These are phyloP conservation scores for Patella vulgata DNA, from an alignment of 1,140 invertebrate species.

Conservation along the genomic window DNA sequence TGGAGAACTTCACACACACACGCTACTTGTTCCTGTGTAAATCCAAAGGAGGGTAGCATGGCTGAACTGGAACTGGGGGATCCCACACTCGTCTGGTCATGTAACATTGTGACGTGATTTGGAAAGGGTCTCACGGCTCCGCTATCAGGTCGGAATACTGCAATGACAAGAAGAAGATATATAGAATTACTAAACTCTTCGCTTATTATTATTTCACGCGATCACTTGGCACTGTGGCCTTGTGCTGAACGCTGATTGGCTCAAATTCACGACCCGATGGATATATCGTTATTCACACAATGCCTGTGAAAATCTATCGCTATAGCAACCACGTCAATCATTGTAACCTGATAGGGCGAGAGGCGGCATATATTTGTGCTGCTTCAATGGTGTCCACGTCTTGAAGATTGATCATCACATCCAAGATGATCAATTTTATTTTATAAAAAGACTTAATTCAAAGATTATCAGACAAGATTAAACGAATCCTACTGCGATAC, in stretches of 20 bases:
- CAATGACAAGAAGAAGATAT: slow-evolving; percentile 43
- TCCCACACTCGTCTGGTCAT: slow-evolving; percentile 58
- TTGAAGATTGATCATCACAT: too few relatives aligned
- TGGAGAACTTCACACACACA: slow-evolving; percentile 98
- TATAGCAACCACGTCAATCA: slow-evolving; percentile 64
- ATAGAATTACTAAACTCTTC: slow-evolving; percentile 19
- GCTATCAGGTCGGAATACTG: slow-evolving; percentile 54
- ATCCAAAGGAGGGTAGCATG: slow-evolving; percentile 93
- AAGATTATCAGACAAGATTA: too few relatives aligned
- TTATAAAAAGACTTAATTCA: too few relatives aligned
- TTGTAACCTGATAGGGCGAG: slow-evolving; percentile 50
- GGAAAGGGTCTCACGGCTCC: slow-evolving; percentile 49
- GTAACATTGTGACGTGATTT: slow-evolving; percentile 51
- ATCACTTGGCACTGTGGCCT: slow-evolving; percentile 48
- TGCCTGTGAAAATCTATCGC: slow-evolving; percentile 57
- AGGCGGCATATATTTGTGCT: slow-evolving; percentile 34
- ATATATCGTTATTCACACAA: slow-evolving; percentile 59
- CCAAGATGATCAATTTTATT: too few relatives aligned
- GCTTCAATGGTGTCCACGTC: too few relatives aligned
- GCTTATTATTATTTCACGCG: slow-evolving; percentile 18
- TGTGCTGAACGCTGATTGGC: slow-evolving; percentile 54
- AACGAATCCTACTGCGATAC: too few relatives aligned
- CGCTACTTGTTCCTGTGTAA: slow-evolving; percentile 97
- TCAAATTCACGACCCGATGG: slow-evolving; percentile 45
- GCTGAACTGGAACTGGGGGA: slow-evolving; percentile 66